These are phyloP conservation scores for Lasioglossum malachurum DNA, from an alignment of 2,888 invertebrate genomes.

Conservation along the genomic window DNA sequence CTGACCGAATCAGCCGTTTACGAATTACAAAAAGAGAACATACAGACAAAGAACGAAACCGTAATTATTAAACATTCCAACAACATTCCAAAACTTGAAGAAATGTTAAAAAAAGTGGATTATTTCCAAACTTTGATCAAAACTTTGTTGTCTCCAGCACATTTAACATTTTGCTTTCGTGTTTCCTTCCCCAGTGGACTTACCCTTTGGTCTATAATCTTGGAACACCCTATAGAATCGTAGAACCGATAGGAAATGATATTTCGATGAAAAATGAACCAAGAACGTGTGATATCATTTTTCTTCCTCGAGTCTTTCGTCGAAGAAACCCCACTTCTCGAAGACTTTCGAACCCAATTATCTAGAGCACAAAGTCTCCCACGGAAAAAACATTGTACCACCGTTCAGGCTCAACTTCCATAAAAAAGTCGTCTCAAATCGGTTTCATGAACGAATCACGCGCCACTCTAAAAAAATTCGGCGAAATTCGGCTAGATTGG, in stretches of 20 bases:
- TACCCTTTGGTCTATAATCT: neutral
- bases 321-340: no score
- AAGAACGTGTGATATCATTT: neutral
- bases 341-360: neutral
- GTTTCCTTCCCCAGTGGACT: neutral
- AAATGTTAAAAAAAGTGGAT: neutral
- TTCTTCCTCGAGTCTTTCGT: neutral
- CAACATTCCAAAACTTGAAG: neutral
- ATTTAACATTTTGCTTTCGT: neutral
- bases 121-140: neutral
- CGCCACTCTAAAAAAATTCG: neutral
- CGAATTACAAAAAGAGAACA: neutral
- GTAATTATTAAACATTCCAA: neutral
- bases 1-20: neutral
- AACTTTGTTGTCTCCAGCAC: neutral
- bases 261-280: neutral
- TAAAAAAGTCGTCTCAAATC: neutral
- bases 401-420: neutral
- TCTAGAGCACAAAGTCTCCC: neutral
- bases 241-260: neutral
- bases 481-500: constrained; percentile 1
- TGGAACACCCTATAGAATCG: neutral
- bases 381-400: neutral
- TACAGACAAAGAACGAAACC: neutral
- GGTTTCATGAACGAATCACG: neutral